A percentile compares a stretch with the other conserved stretches of the same genome.
Conservation (phyloP, 2,113 vertebrate species). For the Nycticorax nycticorax region DNA sequence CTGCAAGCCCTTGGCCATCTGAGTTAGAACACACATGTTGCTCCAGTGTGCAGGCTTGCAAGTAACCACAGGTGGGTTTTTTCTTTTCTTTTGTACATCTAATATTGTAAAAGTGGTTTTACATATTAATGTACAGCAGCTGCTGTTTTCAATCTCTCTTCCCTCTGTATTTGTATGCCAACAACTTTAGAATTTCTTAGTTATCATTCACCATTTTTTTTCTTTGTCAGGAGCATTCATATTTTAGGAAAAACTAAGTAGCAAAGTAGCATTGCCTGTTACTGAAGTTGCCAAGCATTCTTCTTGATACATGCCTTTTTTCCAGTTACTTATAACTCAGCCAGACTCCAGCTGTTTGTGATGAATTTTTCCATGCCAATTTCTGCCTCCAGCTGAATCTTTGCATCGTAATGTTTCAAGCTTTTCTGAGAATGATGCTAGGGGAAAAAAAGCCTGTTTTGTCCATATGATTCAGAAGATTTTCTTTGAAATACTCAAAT, state of each 20-base stretch:
- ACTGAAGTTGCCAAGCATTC: neutral
- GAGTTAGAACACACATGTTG: neutral
- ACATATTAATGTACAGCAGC: neutral
- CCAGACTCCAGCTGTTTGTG: neutral
- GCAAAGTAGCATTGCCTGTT: neutral
- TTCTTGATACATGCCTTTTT: neutral
- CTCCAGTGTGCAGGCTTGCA: neutral
- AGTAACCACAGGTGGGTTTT: neutral
- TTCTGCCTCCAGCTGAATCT: constrained; percentile 46
- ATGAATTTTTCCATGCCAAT: constrained; percentile 34
- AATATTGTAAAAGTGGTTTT: neutral
- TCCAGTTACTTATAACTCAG: constrained; percentile 30
- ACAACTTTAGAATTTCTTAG: neutral
- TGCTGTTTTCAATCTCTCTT: neutral
- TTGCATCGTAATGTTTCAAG: constrained; percentile 3
- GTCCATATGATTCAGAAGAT: neutral
- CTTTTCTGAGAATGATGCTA: neutral
- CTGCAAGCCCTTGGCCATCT: neutral
- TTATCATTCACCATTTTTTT: neutral
- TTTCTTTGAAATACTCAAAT: constrained; percentile 1
- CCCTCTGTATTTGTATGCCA: neutral
- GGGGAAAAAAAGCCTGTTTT: constrained; percentile 8
- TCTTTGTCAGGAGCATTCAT: neutral
- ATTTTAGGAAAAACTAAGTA: neutral
- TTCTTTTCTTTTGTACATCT: neutral